Conservation (phyloP, 2,888 invertebrate species). For the Melipona beecheii region DNA sequence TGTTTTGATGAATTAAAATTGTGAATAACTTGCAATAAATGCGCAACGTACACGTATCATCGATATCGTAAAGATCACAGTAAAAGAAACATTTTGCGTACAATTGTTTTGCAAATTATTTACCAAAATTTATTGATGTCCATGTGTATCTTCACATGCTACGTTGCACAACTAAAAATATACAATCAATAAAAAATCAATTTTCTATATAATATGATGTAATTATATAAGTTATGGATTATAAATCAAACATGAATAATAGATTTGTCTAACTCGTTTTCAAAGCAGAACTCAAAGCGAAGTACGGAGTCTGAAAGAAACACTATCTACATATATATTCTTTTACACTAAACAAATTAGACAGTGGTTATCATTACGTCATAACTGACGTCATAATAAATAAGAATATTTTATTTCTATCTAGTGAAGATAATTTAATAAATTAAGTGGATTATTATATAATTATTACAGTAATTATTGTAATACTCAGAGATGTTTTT, state of each 20-base stretch:
- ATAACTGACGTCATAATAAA: constrained; percentile 32
- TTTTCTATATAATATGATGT: constrained; percentile 7
- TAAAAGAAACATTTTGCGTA: background rate
- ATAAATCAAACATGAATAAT: constrained; percentile 9
- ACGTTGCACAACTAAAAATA: constrained; percentile 17
- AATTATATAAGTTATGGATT: background rate
- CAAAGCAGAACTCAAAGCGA: constrained; percentile 32
- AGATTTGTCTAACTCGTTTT: constrained; percentile 11
- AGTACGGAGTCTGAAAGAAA: constrained; percentile 29
- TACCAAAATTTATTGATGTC: constrained; percentile 46
- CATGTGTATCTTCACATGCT: constrained; percentile 35
- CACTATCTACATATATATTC: constrained; percentile 36
- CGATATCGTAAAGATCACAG: background rate
- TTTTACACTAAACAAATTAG: constrained; percentile 20
- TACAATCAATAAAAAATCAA: constrained; percentile 5
- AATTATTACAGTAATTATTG: no score
- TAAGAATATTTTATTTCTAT: background rate
- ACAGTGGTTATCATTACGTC: constrained; percentile 40
- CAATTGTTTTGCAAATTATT: constrained; percentile 22
- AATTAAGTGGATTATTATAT: background rate
- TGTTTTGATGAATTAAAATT: constrained; percentile 20
- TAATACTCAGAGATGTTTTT: background rate
- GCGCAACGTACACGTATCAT: background rate
- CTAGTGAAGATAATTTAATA: constrained; percentile 2
- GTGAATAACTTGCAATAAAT: constrained; percentile 18